Base-by-base conservation (phyloP, 2,797 vertebrate genomes). In the Jordanella pulchra region DNA sequence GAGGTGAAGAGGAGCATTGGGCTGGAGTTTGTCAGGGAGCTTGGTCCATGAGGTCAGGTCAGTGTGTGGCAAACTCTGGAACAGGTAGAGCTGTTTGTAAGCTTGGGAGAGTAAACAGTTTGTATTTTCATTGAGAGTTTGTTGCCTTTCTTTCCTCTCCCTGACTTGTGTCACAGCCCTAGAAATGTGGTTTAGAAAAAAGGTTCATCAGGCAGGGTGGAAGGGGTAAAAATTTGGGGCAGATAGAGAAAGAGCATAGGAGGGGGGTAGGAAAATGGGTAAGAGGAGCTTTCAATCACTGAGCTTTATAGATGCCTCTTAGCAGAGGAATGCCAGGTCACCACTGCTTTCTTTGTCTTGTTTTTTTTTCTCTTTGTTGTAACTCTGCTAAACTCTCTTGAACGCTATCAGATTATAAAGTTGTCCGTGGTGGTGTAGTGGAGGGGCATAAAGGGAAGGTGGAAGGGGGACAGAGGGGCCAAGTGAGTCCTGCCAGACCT, bases 21-120 rank as follows among this genome's bases (percentile, higher is more conserved):
- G 83, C 75, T 80, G 74, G 78, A 86, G 76, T 85, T 86, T 87
- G 87, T 87, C 83, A 86, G 80, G 85, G 78, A 82, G 55, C 79
- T 82, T 66, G 66, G 77, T 87, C 85, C 76, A 47, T 42, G 44
- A 90, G 89, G 89, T 91, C 90, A 85, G 89, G 89, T 87, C 86
- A 87, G n/a, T 61, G 74, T 73, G 87, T 80, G 89, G 76, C 84
- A 77, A 85, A 79, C 79, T 85, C 87, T 87, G 72, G 82, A 50
- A 80, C 79, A 82, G 87, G 86, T 78, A 78, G 83, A 83, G 83
- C 81, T 87, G 84, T 91, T 84, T 86, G 77, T 82, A 84, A 73
- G 89, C 79, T 75, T 3, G 65, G 67, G 68, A 72, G 81, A 89
- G 85, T 83, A 78, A 71, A 84, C 87, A 6, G 35, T 77, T 78